Evolutionary conservation across 2,888 invertebrate species (phyloP).

Genomic region (Monochamus alternatus): DNA sequence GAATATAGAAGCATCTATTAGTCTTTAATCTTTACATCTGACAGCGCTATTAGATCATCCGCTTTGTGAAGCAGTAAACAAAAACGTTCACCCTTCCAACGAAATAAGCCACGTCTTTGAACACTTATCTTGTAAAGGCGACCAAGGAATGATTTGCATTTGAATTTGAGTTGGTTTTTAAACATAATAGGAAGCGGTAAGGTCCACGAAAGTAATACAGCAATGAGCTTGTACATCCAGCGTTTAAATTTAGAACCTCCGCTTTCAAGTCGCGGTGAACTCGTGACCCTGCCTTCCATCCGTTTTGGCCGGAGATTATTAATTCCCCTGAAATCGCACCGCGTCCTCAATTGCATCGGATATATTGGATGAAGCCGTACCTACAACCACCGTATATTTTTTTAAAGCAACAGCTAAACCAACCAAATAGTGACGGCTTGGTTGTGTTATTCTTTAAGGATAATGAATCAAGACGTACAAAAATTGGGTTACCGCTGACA

Average conservation of each 20-base stretch:
- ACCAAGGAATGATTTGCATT: conserved; percentile 26
- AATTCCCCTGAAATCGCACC: conserved; percentile 45
- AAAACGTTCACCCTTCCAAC: neutral
- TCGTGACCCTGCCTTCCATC: conserved; percentile 59
- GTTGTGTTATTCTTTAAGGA: too few species aligned
- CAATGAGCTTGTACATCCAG: conserved; percentile 23
- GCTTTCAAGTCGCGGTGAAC: conserved; percentile 57
- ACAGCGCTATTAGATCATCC: neutral
- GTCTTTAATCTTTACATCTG: neutral
- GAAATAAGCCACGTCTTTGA: conserved; percentile 5
- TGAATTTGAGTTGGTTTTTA: conserved; percentile 36
- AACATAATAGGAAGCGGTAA: conserved; percentile 43
- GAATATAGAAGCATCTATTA: neutral
- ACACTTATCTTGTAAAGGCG: conserved; percentile 4
- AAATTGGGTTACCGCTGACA: too few species aligned
- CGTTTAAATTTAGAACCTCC: conserved; percentile 60
- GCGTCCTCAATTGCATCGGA: conserved; percentile 18
- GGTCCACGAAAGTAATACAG: conserved; percentile 28
- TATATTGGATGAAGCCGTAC: too few species aligned
- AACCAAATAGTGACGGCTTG: too few species aligned
- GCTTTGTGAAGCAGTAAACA: neutral
- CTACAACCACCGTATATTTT: too few species aligned
- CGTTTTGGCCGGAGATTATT: conserved; percentile 52
- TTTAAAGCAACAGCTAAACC: too few species aligned
- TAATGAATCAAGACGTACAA: too few species aligned